Evolutionary conservation across 2,888 invertebrate genomes (phyloP), one percentile per base, ranked within the genome.

Genomic region (Drosophila atripex): DNA sequence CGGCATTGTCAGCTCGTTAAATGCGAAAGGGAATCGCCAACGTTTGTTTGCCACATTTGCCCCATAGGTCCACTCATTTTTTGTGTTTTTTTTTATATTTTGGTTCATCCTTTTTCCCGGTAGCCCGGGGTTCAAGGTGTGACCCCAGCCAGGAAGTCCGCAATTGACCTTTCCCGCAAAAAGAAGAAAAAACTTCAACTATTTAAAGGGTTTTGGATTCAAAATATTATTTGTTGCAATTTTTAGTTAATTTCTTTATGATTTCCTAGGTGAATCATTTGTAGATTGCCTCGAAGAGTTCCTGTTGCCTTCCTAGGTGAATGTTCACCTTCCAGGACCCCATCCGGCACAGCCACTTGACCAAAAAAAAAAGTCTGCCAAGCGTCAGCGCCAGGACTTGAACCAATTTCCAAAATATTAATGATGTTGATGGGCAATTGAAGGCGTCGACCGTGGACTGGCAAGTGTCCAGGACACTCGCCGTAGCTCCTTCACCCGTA

Each of bases 1-100:
- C 66, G 56, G 57, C 69, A 78, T 76, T 79, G 80, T 77, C 70
- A 66, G 79, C 71, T 60, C 68, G 60, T 73, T 75, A 74, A 72
- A 74, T 63, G 68, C 46, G 56, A 38, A 18, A 23, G 39, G 12
- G 23, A 39, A 25, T 39, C 45, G 35, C 35, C 18, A 9, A 7
- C 45, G 52, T 39, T 41, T 32, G 47, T 35, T 35, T 47, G 46
- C 14, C 58, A 23, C 39, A 43, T 41, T 41, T 23, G 25, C 11
- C 47, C 35, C 35, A 35, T 6, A n/a, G n/a, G 35, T 16, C 25
- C 16, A 11, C 28, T n/a, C 18, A 12, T 23, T 12, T 14, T 39
- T n/a, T 43, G 21, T 12, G 11, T 45, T 12, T 14, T 28, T 23
- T n/a, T 12, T n/a, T 1, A 1, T 18, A 18, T n/a, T n/a, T n/a